Conservation (phyloP, 2,888 invertebrate genomes). For the Nemurella pictetii region DNA sequence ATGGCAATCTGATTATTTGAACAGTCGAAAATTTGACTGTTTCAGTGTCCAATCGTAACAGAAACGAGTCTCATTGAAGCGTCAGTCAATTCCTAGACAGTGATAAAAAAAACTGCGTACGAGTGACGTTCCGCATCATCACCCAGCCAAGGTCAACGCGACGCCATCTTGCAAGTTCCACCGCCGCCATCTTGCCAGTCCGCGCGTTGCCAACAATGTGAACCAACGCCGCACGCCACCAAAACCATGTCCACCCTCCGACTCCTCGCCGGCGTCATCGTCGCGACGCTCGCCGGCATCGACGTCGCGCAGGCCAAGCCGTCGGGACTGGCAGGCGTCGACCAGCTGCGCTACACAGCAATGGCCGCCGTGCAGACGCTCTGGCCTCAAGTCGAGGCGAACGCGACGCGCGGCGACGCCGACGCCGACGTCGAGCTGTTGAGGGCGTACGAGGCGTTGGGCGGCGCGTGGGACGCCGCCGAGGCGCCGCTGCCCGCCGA, state of each 20-base stretch:
- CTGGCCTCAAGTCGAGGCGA: constrained; percentile 54
- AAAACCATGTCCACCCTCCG: neutral
- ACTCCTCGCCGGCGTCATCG: neutral
- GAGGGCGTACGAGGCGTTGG: constrained; percentile 60
- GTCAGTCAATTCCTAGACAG: too few relatives aligned
- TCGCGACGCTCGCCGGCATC: neutral
- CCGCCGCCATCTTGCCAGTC: neutral
- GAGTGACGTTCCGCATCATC: too few relatives aligned
- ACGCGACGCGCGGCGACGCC: constrained; percentile 44
- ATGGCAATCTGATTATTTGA: too few relatives aligned
- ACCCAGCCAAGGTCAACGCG: too few relatives aligned
- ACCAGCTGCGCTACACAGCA: constrained; percentile 59
- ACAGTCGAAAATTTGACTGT: too few relatives aligned
- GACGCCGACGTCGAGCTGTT: constrained; percentile 60
- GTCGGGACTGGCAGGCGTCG: constrained; percentile 32
- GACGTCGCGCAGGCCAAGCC: too few relatives aligned
- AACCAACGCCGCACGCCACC: neutral
- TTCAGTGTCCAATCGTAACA: too few relatives aligned
- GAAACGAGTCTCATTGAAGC: too few relatives aligned
- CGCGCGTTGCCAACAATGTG: neutral
- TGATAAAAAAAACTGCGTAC: too few relatives aligned
- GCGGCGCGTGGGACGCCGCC: constrained; percentile 50
- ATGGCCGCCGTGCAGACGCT: constrained; percentile 60
- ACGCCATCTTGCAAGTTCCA: too few relatives aligned
- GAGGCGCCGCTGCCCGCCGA: constrained; percentile 32